Conservation (phyloP, 2,888 invertebrate genomes). For the Boloria euphrosyne region DNA sequence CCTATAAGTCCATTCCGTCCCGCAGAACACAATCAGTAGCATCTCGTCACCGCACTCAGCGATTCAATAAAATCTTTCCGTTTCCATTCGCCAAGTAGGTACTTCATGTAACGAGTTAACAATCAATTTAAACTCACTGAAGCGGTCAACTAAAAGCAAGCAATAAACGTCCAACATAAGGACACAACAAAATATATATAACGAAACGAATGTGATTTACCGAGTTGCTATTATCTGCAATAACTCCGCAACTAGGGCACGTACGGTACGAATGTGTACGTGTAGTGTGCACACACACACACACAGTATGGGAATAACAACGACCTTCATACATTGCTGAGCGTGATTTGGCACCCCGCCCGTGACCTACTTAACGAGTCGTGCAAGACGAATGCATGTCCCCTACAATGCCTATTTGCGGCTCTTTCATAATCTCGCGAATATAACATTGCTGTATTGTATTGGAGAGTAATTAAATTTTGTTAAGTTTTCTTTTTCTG, state of each 20-base stretch:
- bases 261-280: background rate
- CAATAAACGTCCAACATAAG: slow-evolving; percentile 12
- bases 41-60: too few relatives aligned
- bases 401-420: background rate
- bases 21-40: too few relatives aligned
- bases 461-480: too few relatives aligned
- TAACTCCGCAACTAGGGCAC: slow-evolving; percentile 15
- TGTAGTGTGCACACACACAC: background rate
- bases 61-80: too few relatives aligned
- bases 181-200: slow-evolving; percentile 4
- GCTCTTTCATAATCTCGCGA: slow-evolving; percentile 1
- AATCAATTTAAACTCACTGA: slow-evolving; percentile 2
- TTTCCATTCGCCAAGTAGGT: background rate
- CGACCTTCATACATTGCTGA: slow-evolving; percentile 26
- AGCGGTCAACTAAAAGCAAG: slow-evolving; percentile 1
- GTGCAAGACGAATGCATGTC: slow-evolving; percentile 22
- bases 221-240: slow-evolving; percentile 14
- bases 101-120: background rate
- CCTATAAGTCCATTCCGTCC: too few relatives aligned
- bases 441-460: too few relatives aligned
- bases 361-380: slow-evolving; percentile 27
- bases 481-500: too few relatives aligned
- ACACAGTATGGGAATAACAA: slow-evolving; percentile 6
- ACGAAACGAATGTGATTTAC: slow-evolving; percentile 14
- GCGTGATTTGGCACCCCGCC: slow-evolving; percentile 30